A percentile compares a stretch with the other conserved stretches of the same genome.
Evolutionary conservation across 2,113 vertebrate genomes (phyloP).

Genomic region (Anguilla rostrata): DNA sequence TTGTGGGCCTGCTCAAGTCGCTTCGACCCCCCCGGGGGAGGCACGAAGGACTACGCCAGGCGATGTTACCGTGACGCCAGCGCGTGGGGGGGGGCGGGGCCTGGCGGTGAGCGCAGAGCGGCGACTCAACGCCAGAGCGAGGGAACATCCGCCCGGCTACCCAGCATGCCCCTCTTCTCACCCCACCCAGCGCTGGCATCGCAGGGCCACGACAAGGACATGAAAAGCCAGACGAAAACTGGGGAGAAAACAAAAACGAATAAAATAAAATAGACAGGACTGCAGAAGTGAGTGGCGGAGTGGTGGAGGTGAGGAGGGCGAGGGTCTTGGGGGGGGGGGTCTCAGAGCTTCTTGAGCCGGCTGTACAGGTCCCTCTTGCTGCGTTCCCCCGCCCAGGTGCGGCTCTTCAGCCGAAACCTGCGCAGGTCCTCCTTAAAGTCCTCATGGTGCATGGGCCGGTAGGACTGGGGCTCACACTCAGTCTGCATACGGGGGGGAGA

Average conservation of each 20-base stretch:
- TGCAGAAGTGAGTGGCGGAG: neutral
- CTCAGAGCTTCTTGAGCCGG: constrained; percentile 88
- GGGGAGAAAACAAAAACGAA: no score
- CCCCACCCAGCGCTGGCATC: no score
- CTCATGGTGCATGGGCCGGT: constrained; percentile 86
- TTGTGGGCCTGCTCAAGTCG: neutral
- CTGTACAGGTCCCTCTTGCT: constrained; percentile 95
- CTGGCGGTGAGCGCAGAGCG: neutral
- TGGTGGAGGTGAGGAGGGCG: neutral
- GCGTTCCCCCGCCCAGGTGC: constrained; percentile 86
- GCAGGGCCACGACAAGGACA: no score
- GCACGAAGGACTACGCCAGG: neutral
- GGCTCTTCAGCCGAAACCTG: constrained; percentile 80
- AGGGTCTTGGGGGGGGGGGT: neutral
- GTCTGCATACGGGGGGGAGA: constrained; percentile 55
- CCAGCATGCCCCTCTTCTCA: neutral
- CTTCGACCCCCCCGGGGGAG: no score
- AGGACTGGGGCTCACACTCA: constrained; percentile 83
- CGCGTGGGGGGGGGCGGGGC: neutral
- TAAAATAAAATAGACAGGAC: no score
- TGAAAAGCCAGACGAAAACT: no score
- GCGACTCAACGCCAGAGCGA: neutral
- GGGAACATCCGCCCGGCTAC: no score
- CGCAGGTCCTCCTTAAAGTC: constrained; percentile 85
- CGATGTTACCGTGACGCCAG: neutral